Conservation (phyloP, 2,797 vertebrate species). For the Apogon talboti region DNA sequence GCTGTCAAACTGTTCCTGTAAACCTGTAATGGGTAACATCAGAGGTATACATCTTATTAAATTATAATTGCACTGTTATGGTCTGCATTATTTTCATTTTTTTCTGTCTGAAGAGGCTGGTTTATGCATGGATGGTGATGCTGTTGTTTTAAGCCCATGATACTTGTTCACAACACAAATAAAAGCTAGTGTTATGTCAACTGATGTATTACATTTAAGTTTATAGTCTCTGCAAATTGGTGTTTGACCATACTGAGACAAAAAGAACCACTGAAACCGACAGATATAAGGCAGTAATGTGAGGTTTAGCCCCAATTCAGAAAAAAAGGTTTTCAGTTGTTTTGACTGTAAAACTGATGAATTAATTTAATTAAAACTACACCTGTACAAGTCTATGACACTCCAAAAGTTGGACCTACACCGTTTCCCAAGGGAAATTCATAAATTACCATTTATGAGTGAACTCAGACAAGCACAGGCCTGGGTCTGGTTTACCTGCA, state of each 20-base stretch:
- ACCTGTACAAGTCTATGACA: neutral
- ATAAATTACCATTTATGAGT: neutral
- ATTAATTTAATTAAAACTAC: neutral
- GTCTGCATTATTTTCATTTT: neutral
- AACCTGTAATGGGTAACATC: neutral
- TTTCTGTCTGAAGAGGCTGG: neutral
- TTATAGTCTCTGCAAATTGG: neutral
- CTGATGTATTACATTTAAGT: neutral
- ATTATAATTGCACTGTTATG: neutral
- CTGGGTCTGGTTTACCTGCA: constrained; percentile 32
- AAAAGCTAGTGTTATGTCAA: neutral
- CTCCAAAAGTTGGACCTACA: neutral
- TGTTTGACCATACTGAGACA: neutral
- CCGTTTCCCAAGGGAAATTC: neutral
- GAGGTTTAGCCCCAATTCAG: neutral
- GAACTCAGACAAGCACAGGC: constrained; percentile 56
- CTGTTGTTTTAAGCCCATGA: no score
- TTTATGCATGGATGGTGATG: neutral
- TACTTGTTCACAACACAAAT: neutral
- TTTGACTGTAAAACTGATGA: neutral
- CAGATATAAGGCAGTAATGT: neutral
- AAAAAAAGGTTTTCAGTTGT: neutral
- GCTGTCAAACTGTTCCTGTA: neutral
- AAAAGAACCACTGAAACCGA: neutral
- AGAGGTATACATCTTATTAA: constrained; percentile 3